Evolutionary conservation across 2,888 invertebrate species (phyloP), one percentile per base, ranked within the genome.

Genomic region (Mesoligia furuncula): DNA sequence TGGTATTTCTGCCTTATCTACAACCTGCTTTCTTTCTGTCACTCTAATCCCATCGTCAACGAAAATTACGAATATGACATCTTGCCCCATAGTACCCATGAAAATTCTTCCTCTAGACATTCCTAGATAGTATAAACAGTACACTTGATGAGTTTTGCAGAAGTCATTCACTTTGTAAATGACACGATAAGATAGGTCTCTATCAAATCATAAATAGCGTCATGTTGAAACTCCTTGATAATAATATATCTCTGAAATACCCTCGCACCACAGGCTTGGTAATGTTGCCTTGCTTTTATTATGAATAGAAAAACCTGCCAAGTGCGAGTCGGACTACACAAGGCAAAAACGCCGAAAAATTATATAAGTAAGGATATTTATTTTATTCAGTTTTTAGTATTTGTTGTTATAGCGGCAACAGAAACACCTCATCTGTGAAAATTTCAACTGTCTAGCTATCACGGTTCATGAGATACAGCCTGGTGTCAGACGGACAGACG

Each of bases 191-290:
- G 70, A 83, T 83, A 83, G 27, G 39, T 42, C 39, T 39, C 45
- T 77, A 71, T 71, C 54, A 48, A 62, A 62, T 62, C 66, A 57
- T 71, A 39, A 57, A 66, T 59, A 75, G 3, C 24, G 64, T 65
- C 36, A 66, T 69, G 31, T 59, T 66, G 77, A 76, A 75, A 69
- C 65, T 77, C 51, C 36, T 83, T 83, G 45, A 77, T 70, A 66
- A 77, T 70, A 66, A 70, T 69, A 48, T 65, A 61, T 83, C 24
- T 77, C 13, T 67, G 57, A 36, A 42, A 77, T 57, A 70, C 48
- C 61, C 51, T 66, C 48, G 27, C 57, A n/a, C 57, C 36, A 59
- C 57, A 24, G 45, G 24, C 51, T 66, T 82, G 45, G 69, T 70
- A 66, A 54, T 67, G 70, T 71, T 67, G n/a, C 1, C 42, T 51